phyloP scores from a whole-genome alignment of 2,888 invertebrate species.

The Eupeodes luniger region DNA sequence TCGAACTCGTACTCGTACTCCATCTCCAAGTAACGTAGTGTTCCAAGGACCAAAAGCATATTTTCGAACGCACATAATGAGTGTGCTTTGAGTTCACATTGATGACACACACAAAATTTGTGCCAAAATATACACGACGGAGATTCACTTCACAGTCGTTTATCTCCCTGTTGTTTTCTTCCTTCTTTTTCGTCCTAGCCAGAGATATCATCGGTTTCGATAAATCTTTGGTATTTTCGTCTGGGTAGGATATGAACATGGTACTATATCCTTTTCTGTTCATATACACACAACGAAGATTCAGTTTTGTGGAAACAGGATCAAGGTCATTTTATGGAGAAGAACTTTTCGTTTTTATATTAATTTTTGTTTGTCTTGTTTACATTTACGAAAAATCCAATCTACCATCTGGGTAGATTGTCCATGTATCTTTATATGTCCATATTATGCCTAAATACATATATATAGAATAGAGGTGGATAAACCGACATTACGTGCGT shows the following conservation, averaged over 20 bases:
- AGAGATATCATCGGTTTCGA: constrained; percentile 64
- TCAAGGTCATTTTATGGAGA: constrained; percentile 49
- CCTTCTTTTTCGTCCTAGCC: constrained; percentile 17
- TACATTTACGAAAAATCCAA: constrained; percentile 15
- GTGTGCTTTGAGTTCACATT: constrained; percentile 12
- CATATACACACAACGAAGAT: background rate
- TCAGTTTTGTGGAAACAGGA: constrained; percentile 46
- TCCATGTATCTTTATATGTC: too few relatives aligned
- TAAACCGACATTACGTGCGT: constrained; percentile 26
- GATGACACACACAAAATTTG: constrained; percentile 52
- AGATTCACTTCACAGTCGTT: constrained; percentile 26
- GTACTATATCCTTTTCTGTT: constrained; percentile 13
- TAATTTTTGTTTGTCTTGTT: background rate
- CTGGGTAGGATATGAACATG: background rate
- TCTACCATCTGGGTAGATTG: background rate
- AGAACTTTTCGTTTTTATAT: constrained; percentile 22
- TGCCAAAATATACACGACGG: constrained; percentile 65
- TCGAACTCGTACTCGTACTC: background rate
- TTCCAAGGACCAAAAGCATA: constrained; percentile 51
- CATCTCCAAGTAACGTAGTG: background rate
- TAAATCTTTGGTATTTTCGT: constrained; percentile 66
- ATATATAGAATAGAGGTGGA: background rate
- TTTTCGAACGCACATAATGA: constrained; percentile 11
- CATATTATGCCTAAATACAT: too few relatives aligned
- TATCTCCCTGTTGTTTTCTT: constrained; percentile 37